These are phyloP conservation scores for Perognathus longimembris DNA, from an alignment of 2,113 vertebrate genomes.

Conservation along the genomic window DNA sequence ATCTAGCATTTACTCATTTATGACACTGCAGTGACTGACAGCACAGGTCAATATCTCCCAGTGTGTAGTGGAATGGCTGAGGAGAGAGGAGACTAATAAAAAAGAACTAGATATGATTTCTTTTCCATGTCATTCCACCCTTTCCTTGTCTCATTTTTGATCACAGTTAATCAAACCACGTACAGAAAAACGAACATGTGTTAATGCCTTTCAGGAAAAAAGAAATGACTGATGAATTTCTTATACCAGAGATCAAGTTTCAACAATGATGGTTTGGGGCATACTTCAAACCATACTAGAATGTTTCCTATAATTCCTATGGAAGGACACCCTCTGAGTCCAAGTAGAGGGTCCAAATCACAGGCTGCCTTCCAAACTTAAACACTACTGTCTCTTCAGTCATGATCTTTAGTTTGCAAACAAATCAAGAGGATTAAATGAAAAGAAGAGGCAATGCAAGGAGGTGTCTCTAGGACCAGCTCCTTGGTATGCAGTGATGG, in stretches of 20 bases:
- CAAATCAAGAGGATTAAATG: background rate
- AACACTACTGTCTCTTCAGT: background rate
- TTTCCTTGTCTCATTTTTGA: constrained; percentile 11
- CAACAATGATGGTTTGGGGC: background rate
- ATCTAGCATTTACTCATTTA: constrained; percentile 47
- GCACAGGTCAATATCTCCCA: too few relatives aligned
- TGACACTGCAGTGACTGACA: background rate
- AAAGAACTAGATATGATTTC: background rate
- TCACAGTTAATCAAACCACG: background rate
- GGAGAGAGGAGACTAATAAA: background rate
- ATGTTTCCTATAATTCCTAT: background rate
- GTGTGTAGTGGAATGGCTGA: background rate
- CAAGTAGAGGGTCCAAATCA: background rate
- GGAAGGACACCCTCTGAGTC: background rate
- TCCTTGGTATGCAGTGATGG: background rate
- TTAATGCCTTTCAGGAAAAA: background rate
- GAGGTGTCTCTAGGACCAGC: background rate
- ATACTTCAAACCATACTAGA: background rate
- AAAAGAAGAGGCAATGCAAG: background rate
- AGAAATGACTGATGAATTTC: background rate
- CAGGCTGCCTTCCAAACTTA: background rate
- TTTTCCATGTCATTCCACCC: background rate
- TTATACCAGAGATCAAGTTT: background rate
- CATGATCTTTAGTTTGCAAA: background rate
- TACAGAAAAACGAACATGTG: background rate